A percentile compares a stretch with the other conserved stretches of the same genome.
These are phyloP conservation scores for Poecilia latipinna DNA, from an alignment of 2,113 vertebrate genomes.

Conservation along the genomic window DNA sequence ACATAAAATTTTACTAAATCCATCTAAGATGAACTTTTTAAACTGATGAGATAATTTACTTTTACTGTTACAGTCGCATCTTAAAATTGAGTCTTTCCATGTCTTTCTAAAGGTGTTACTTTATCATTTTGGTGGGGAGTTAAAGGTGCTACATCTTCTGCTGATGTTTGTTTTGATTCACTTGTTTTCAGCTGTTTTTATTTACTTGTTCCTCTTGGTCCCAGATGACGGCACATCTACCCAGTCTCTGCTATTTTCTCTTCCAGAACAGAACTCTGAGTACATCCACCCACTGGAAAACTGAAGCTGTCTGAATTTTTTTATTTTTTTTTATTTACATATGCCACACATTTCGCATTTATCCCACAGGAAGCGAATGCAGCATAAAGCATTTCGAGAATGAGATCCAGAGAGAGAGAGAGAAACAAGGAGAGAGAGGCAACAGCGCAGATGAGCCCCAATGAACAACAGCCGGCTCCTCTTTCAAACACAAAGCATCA, in stretches of 20 bases:
- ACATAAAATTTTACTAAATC: too few relatives aligned
- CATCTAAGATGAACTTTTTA: too few relatives aligned
- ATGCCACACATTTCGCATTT: constrained; percentile 22
- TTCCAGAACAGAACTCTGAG: background rate
- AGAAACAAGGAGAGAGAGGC: constrained; percentile 27
- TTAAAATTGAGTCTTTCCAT: background rate
- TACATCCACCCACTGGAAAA: background rate
- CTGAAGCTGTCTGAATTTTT: constrained; percentile 29
- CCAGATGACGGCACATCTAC: background rate
- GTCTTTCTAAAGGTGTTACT: background rate
- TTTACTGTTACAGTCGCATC: background rate
- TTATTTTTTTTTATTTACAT: background rate
- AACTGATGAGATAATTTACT: background rate
- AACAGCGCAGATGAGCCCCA: constrained; percentile 55
- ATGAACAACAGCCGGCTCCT: constrained; percentile 55
- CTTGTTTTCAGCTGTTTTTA: background rate
- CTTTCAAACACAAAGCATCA: constrained; percentile 33
- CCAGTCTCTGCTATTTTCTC: background rate
- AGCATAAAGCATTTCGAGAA: constrained; percentile 45
- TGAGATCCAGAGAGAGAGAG: constrained; percentile 16
- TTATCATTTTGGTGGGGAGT: background rate
- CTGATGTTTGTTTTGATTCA: background rate
- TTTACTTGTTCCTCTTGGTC: background rate
- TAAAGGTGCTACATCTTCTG: background rate
- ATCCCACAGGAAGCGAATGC: constrained; percentile 61